Conservation (phyloP, 2,888 invertebrate species). For the Coenonympha arcania region DNA sequence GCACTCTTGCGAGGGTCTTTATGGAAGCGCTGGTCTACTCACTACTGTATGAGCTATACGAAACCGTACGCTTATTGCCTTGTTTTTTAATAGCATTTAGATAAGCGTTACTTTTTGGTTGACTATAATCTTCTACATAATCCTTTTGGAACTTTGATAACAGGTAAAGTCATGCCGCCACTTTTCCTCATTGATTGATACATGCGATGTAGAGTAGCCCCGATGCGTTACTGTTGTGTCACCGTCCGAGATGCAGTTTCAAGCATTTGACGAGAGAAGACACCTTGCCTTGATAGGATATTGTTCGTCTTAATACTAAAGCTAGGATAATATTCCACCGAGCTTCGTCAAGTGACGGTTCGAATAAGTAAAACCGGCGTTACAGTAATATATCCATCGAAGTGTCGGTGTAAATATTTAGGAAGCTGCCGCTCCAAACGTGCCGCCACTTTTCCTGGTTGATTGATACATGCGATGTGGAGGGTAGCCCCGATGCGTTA, state of each 20-base stretch:
- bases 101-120: not conserved
- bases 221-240: conserved; percentile 20
- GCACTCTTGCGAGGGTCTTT: conserved; percentile 11
- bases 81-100: not conserved
- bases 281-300: too few relatives aligned
- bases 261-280: too few relatives aligned
- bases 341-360: too few relatives aligned
- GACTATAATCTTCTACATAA: too few relatives aligned
- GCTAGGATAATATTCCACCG: too few relatives aligned
- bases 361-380: too few relatives aligned
- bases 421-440: not conserved
- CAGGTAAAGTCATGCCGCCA: not conserved
- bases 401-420: not conserved
- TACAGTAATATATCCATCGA: not conserved
- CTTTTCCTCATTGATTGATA: conserved; percentile 6
- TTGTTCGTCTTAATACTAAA: too few relatives aligned
- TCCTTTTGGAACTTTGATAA: too few relatives aligned
- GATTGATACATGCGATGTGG: conserved; percentile 14
- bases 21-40: conserved; percentile 7
- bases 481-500: conserved; percentile 12
- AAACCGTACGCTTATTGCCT: conserved; percentile 4
- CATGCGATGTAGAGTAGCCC: conserved; percentile 11
- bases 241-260: conserved; percentile 12
- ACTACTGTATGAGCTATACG: not conserved
- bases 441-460: conserved; percentile 1